phyloP scores from a whole-genome alignment of 2,888 invertebrate species.

The Caenorhabditis wallacei region DNA sequence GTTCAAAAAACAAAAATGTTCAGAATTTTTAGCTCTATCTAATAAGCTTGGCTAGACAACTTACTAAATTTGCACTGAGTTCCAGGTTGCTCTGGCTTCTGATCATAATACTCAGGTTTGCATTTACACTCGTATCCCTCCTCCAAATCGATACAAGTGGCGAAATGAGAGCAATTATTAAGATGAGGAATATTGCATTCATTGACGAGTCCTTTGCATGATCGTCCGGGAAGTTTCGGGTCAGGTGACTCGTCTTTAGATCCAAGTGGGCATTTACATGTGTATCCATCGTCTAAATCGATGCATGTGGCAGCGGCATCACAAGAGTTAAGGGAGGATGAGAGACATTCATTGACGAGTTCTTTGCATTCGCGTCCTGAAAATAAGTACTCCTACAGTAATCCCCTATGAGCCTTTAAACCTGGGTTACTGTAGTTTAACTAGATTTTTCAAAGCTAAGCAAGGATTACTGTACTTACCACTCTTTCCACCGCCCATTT shows the following conservation, averaged over 20 bases:
- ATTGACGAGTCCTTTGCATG: slow-evolving; percentile 75
- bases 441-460: too few relatives aligned
- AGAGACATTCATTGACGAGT: slow-evolving; percentile 78
- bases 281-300: slow-evolving; percentile 78
- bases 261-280: slow-evolving; percentile 73
- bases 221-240: slow-evolving; percentile 75
- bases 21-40: not conserved
- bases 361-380: slow-evolving; percentile 72
- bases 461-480: not conserved
- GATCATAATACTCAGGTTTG: slow-evolving; percentile 78
- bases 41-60: not conserved
- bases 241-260: slow-evolving; percentile 79
- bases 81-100: slow-evolving; percentile 74
- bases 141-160: slow-evolving; percentile 78
- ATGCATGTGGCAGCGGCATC: slow-evolving; percentile 75
- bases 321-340: slow-evolving; percentile 76
- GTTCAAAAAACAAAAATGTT: too few relatives aligned
- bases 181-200: slow-evolving; percentile 79
- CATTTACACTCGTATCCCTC: slow-evolving; percentile 80
- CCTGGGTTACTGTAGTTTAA: not conserved
- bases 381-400: not conserved
- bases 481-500: slow-evolving; percentile 47
- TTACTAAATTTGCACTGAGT: slow-evolving; percentile 79
- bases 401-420: too few relatives aligned
- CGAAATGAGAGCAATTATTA: slow-evolving; percentile 81